Evolutionary conservation across 2,888 invertebrate species (phyloP), one percentile per base, ranked within the genome.

Genomic region (Parasteatoda lunata): DNA sequence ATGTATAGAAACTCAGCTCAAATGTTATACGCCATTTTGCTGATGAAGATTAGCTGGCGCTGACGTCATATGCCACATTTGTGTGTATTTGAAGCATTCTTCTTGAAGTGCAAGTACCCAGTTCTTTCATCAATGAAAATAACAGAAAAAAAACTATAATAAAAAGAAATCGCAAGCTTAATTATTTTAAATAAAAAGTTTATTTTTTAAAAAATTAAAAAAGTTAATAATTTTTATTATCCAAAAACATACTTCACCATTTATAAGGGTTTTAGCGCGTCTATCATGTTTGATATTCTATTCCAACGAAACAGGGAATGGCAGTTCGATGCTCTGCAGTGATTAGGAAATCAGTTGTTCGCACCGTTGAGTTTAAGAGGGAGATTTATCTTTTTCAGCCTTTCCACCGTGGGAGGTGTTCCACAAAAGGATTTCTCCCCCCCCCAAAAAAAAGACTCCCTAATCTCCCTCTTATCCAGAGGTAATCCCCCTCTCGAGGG

Each of bases 301-400:
- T 30, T 7, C 54, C 54, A 54, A 54, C 54, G 11, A 54, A 9
- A 30, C 30, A 30, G 30, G 30, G 59, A 59, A 59, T n/a, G 59
- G n/a, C 59, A 59, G 59, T 4, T n/a, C 7, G 59, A 59, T 59
- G 11, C 59, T 81, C 82, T 70, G 59, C 78, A 84, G 78, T 78
- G 84, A 85, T 85, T 85, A 85, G 84, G 52, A 85, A 85, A 85
- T 85, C 84, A 85, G 79, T 85, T 85, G 79, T 79, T 85, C 84
- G 75, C 84, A 76, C 84, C 75, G 78, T 66, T 79, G 84, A 75
- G 48, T 73, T 69, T 72, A 66, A 77, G 84, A 69, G 54, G 75
- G 75, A 79, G 79, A 85, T 85, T 85, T 84, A 78, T 75, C 71
- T 77, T 71, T 65, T 68, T 80, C 72, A 80, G 80, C 80, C 76